Base-by-base conservation (phyloP, 1,140 invertebrate genomes). In the Teleopsis dalmanni region DNA sequence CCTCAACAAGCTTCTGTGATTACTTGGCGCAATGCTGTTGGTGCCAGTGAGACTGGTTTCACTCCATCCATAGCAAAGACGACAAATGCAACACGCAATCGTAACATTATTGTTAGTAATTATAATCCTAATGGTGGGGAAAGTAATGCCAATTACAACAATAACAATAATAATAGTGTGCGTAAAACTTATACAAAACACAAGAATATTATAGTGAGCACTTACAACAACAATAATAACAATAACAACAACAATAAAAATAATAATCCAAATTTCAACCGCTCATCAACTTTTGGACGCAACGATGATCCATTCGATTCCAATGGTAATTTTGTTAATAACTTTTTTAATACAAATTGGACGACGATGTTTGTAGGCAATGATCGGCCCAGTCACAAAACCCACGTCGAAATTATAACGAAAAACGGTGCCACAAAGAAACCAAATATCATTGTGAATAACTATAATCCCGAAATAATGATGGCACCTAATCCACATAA, bases 381-480 rank as follows among this genome's bases (percentile, higher is more conserved):
- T 16, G 64, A 67, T 57, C 72, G 76, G 49, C 78, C 78, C 19
- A 79, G 78, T 55, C 77, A 78, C 60, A 79, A 79, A 62, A 80
- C 77, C 44, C 77, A 79, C 54, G 76, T 79, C 3, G 78, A 80
- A 67, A 76, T 79, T 44, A 78, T 78, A 48, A 78, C 76, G 48
- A 77, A 76, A 48, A 79, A 78, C 58, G 75, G 76, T 13, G 76
- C 77, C 46, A 75, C 78, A 21, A 75, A 69, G 47, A 71, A 70
- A 47, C 68, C 68, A 22, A 68, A 71, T 41, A 70, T 71, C 21
- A 71, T 71, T 58, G 62, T 67, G 10, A 71, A 67, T 34, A 71
- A 70, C 46, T 71, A 71, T 45, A 71, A 71, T 62, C 68, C 68
- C 3, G 68, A 70, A 36, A 59, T 67, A 7, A 64, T 65, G 48